These are phyloP conservation scores for Hypercompe scribonia DNA, from an alignment of 2,888 invertebrate species.

Conservation along the genomic window DNA sequence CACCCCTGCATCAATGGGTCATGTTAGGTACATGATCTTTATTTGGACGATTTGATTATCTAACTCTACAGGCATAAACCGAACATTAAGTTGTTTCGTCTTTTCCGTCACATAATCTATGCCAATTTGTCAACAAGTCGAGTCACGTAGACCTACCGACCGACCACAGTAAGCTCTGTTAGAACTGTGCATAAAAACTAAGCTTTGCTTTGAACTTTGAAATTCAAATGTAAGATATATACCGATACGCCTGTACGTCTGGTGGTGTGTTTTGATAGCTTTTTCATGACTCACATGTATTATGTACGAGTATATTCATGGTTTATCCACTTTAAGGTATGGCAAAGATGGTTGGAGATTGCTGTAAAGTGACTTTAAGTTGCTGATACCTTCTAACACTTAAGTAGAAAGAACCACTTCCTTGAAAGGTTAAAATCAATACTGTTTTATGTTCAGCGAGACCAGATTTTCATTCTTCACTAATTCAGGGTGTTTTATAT, in stretches of 20 bases:
- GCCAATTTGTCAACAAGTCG: conserved; percentile 71
- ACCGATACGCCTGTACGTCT: conserved; percentile 75
- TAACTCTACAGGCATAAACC: conserved; percentile 22
- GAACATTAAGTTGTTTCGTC: conserved; percentile 22
- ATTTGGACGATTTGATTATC: neutral
- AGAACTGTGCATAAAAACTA: conserved; percentile 85
- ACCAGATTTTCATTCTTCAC: neutral
- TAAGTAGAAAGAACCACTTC: conserved; percentile 5
- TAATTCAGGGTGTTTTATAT: conserved; percentile 1
- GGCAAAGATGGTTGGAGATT: conserved; percentile 8
- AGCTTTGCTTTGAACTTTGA: conserved; percentile 82
- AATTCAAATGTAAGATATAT: conserved; percentile 80
- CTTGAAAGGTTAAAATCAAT: conserved; percentile 14
- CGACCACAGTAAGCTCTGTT: conserved; percentile 84
- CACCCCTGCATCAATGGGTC: too few relatives aligned
- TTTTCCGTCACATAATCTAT: conserved; percentile 55
- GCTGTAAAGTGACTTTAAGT: conserved; percentile 13
- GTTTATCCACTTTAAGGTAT: conserved; percentile 10
- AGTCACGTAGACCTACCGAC: conserved; percentile 75
- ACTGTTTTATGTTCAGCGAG: conserved; percentile 13
- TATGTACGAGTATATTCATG: conserved; percentile 17
- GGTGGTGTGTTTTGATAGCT: conserved; percentile 56
- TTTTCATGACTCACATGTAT: conserved; percentile 45
- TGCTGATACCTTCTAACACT: conserved; percentile 7
- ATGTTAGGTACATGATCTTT: neutral